Base-by-base conservation (phyloP, 2,797 vertebrate genomes). In the Lepus oiostolus region DNA sequence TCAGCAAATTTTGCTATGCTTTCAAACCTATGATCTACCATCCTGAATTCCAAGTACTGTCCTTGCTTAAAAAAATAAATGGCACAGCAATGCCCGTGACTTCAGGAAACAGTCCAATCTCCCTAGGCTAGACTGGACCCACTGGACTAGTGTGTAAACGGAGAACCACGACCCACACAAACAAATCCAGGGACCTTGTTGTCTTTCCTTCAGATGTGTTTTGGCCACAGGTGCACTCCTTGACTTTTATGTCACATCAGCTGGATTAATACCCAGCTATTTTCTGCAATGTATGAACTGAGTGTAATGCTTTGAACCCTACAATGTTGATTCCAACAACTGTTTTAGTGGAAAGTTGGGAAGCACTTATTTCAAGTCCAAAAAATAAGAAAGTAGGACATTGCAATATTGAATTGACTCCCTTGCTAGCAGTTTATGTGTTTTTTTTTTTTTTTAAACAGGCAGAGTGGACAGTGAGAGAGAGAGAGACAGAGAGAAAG, bases 341-440 rank as follows among this genome's bases (percentile, higher is more conserved):
- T 90, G 96, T 96, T 97, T 98, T 93, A 80, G 85, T 96, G 96
- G 91, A 97, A 97, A 97, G 97, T 98, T 98, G 85, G 96, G 95
- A 98, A 97, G 95, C 86, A 83, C 87, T 97, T 96, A 96, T 93
- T 96, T 98, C 96, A 98, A 97, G 96, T 95, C 89, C 91, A 77
- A 96, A 97, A 97, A 98, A 95, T 93, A 89, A 95, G 97, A 97
- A 97, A 98, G 91, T 74, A 96, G 95, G 95, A 93, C 5, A 26
- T 91, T 7, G 84, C 92, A 74, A 97, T 96, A 96, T 92, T 97
- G 91, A 95, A 96, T 96, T 97, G 97, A 97, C 94, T 98, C 97
- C 38, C 93, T 97, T 98, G 97, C 97, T 90, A 97, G 96, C 0
- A 6, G 94, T 96, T 35, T 35, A 97, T 81, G 65, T 35, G 4